Percentiles rank a stretch among this genome's conserved stretches.
Conservation (phyloP, 2,113 vertebrate species). For the Taurulus bubalis region DNA sequence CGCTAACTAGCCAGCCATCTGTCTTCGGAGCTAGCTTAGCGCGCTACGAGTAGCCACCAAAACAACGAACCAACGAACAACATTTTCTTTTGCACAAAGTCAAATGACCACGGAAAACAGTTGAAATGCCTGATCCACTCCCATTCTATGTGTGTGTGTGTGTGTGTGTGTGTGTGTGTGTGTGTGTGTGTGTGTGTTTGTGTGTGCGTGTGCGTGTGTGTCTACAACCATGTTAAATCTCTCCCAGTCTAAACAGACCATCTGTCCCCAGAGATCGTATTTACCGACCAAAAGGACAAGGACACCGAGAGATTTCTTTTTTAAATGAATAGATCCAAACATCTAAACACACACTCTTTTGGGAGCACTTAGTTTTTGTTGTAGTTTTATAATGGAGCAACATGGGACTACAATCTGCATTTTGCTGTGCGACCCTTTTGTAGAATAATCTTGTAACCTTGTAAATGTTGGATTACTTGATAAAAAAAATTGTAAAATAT, state of each 20-base stretch:
- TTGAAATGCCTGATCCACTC: not conserved
- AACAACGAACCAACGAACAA: not conserved
- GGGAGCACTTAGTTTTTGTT: too few relatives aligned
- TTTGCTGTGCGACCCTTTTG: too few relatives aligned
- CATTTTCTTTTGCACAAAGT: not conserved
- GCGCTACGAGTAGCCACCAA: too few relatives aligned
- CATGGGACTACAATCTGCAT: too few relatives aligned
- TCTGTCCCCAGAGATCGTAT: not conserved
- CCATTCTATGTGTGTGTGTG: not conserved
- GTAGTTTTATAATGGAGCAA: too few relatives aligned
- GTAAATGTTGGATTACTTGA: not conserved
- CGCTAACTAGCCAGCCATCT: too few relatives aligned
- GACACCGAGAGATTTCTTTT: not conserved
- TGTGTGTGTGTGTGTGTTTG: not conserved
- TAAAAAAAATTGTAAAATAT: not conserved
- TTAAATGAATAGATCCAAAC: not conserved
- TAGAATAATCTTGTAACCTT: too few relatives aligned
- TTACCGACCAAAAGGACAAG: conserved; percentile 1
- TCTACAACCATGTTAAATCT: conserved; percentile 18
- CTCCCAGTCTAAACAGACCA: conserved; percentile 7
- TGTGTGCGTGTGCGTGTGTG: not conserved
- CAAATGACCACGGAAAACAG: not conserved
- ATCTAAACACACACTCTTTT: not conserved
- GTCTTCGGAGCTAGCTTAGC: too few relatives aligned
- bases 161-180: not conserved